Evolutionary conservation across 2,113 vertebrate genomes (phyloP).

Genomic region (Platycercus adscitus): DNA sequence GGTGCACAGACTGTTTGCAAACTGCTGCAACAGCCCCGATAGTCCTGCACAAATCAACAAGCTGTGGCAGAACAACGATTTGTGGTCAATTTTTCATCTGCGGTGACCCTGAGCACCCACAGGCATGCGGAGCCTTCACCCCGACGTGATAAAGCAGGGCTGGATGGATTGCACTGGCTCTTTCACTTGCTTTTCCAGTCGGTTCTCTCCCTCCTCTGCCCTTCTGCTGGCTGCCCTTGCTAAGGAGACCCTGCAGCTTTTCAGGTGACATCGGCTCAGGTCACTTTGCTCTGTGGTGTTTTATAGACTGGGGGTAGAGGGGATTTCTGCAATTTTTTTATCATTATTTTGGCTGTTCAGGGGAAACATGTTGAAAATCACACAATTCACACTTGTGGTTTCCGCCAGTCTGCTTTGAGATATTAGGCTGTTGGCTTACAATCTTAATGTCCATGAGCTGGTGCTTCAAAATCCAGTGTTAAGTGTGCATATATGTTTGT

Average conservation of each 20-base stretch:
- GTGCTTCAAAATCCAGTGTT: not conserved
- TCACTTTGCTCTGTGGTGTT: not conserved
- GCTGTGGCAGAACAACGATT: accelerated
- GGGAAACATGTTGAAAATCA: not conserved
- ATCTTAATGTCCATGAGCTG: not conserved
- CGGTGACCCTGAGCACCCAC: not conserved
- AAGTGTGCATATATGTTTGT: accelerated
- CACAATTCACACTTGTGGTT: not conserved
- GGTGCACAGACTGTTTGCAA: not conserved
- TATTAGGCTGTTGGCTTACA: not conserved
- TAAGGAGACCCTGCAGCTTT: not conserved
- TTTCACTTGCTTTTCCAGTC: not conserved
- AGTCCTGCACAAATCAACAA: not conserved
- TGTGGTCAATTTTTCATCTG: not conserved
- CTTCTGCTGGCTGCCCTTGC: not conserved
- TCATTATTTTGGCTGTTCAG: not conserved
- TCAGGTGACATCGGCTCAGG: not conserved
- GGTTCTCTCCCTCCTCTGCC: not conserved
- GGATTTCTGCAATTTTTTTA: not conserved
- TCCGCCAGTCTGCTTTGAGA: not conserved
- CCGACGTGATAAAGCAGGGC: not conserved
- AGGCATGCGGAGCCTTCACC: accelerated
- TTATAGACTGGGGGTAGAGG: not conserved
- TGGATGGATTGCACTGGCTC: not conserved
- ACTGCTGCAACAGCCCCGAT: accelerated